phyloP scores from a whole-genome alignment of 2,888 invertebrate genomes.

The Eupeodes luniger region DNA sequence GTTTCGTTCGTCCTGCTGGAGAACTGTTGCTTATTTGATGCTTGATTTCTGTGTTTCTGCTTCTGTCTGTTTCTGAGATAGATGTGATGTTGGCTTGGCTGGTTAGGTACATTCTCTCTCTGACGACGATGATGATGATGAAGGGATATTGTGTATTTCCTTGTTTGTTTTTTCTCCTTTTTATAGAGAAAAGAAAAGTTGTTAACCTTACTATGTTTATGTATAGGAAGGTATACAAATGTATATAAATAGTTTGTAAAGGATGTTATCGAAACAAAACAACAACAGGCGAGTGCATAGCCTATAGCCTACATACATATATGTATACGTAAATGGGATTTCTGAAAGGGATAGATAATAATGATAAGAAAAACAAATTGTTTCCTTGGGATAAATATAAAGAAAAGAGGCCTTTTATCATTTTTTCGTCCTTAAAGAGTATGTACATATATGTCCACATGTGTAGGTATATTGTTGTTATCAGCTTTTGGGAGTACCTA shows the following conservation, averaged over 20 bases:
- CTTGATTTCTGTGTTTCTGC: neutral
- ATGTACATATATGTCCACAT: neutral
- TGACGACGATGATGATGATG: too few relatives aligned
- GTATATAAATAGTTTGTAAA: constrained; percentile 36
- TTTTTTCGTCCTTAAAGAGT: neutral
- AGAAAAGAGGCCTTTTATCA: constrained; percentile 32
- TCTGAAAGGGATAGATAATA: constrained; percentile 50
- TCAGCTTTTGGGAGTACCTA: neutral
- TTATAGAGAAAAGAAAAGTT: constrained; percentile 47
- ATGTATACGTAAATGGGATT: constrained; percentile 41
- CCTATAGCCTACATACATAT: too few relatives aligned
- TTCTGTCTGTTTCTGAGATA: constrained; percentile 4
- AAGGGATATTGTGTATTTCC: neutral
- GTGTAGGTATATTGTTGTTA: neutral
- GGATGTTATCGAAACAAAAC: constrained; percentile 59
- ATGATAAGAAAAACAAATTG: constrained; percentile 34
- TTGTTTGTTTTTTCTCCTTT: constrained; percentile 16
- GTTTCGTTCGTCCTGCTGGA: constrained; percentile 19
- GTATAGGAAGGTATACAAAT: neutral
- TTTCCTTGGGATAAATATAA: constrained; percentile 14
- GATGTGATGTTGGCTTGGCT: neutral
- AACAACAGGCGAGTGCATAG: constrained; percentile 23
- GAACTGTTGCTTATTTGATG: constrained; percentile 65
- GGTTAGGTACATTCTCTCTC: neutral
- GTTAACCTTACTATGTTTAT: constrained; percentile 56